Evolutionary conservation across 2,888 invertebrate species (phyloP).

Genomic region (Halictus quadricinctus): DNA sequence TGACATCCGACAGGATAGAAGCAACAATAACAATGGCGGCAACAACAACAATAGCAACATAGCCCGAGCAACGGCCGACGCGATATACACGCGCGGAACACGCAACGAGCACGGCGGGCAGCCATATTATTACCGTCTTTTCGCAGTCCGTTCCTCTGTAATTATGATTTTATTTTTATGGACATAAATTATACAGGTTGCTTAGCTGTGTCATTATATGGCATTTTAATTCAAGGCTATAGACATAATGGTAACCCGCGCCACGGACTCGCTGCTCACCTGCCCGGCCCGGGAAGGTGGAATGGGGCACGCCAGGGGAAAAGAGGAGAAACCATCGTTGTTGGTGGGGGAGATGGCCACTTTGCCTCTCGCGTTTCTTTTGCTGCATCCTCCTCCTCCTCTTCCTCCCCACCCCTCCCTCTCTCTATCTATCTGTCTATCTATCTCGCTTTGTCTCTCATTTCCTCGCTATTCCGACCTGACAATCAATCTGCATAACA

Average conservation of each 20-base stretch:
- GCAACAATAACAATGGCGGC: constrained; percentile 35
- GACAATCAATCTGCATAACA: constrained; percentile 38
- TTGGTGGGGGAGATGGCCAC: constrained; percentile 44
- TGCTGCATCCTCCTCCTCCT: constrained; percentile 34
- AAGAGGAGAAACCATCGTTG: constrained; percentile 16
- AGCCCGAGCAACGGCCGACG: constrained; percentile 49
- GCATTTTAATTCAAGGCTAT: constrained; percentile 82
- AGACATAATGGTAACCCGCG: constrained; percentile 80
- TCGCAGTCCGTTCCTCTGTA: constrained; percentile 80
- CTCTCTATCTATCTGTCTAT: neutral
- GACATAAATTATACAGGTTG: constrained; percentile 81
- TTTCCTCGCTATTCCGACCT: constrained; percentile 37
- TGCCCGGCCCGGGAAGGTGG: constrained; percentile 59
- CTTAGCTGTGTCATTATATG: constrained; percentile 81
- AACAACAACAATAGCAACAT: constrained; percentile 47
- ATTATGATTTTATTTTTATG: constrained; percentile 82
- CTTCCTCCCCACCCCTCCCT: constrained; percentile 7
- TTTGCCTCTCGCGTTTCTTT: constrained; percentile 59
- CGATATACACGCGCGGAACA: constrained; percentile 66
- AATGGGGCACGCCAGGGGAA: constrained; percentile 12
- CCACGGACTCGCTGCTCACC: constrained; percentile 71
- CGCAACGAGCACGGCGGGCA: constrained; percentile 69
- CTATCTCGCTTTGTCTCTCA: constrained; percentile 10
- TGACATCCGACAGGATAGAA: constrained; percentile 36
- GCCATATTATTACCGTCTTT: constrained; percentile 81